These are phyloP conservation scores for Caenorhabditis macrosperma DNA, from an alignment of 2,888 invertebrate genomes.

Conservation along the genomic window DNA sequence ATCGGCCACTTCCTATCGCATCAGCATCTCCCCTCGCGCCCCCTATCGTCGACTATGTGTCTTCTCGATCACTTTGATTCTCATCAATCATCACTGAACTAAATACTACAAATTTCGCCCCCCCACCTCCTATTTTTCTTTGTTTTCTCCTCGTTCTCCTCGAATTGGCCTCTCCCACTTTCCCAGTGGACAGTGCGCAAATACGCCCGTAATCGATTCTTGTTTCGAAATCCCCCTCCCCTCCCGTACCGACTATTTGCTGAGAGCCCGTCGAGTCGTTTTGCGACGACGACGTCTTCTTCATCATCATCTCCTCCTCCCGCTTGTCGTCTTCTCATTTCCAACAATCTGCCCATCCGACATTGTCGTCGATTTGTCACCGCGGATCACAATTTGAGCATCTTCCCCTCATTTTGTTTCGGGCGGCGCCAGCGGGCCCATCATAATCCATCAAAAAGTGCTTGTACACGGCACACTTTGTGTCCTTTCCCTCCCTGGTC, in stretches of 20 bases:
- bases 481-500: not conserved
- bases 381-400: slow-evolving; percentile 49
- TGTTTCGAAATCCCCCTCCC: slow-evolving; percentile 43
- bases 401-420: slow-evolving; percentile 11
- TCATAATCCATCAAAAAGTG: slow-evolving; percentile 53
- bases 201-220: slow-evolving; percentile 42
- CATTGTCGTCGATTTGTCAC: slow-evolving; percentile 28
- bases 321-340: slow-evolving; percentile 1
- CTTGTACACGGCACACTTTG: not conserved
- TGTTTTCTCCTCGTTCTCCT: slow-evolving; percentile 47
- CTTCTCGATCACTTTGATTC: slow-evolving; percentile 3
- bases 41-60: no score
- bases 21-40: no score
- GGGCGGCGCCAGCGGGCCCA: slow-evolving; percentile 12
- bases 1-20: no score
- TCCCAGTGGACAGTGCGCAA: slow-evolving; percentile 49
- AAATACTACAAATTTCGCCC: slow-evolving; percentile 34
- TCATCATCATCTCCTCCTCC: not conserved
- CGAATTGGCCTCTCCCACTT: slow-evolving; percentile 25
- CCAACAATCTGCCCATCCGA: not conserved
- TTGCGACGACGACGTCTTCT: not conserved
- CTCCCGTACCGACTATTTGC: slow-evolving; percentile 16
- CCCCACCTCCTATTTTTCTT: slow-evolving; percentile 4
- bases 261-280: not conserved
- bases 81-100: slow-evolving; percentile 56